Conservation (phyloP, 2,888 invertebrate species). For the Drosophila dives region DNA sequence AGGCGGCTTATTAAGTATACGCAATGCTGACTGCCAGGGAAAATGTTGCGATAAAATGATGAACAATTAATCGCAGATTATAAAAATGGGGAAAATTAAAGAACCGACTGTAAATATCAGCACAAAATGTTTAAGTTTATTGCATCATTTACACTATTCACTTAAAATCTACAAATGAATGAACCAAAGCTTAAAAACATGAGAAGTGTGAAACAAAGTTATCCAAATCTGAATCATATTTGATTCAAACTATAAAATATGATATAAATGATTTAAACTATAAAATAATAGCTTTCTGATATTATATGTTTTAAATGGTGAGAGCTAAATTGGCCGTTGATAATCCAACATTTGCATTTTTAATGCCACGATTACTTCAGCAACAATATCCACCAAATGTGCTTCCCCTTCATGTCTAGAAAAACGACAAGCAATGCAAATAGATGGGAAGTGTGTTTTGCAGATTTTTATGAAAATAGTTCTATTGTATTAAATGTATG, state of each 20-base stretch:
- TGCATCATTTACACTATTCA: not conserved
- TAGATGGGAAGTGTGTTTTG: not conserved
- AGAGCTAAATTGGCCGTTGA: not conserved
- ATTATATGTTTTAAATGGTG: not conserved
- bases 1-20: conserved; percentile 48
- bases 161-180: not conserved
- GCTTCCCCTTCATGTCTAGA: not conserved
- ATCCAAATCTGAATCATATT: not conserved
- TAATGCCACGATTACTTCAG: not conserved
- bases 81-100: conserved; percentile 12
- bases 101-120: not conserved
- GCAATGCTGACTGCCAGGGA: conserved; percentile 8
- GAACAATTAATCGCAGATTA: conserved; percentile 39
- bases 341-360: conserved; percentile 1
- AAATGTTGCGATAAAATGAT: conserved; percentile 14
- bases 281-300: not conserved
- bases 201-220: not conserved
- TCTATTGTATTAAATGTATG: conserved; percentile 1
- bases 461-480: not conserved
- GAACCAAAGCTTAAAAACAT: not conserved
- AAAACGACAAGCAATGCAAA: not conserved
- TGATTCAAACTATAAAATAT: not conserved
- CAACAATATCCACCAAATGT: not conserved
- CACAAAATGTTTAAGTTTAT: conserved; percentile 9
- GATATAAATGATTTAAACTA: not conserved